Evolutionary conservation across 2,888 invertebrate genomes (phyloP), one percentile per base, ranked within the genome.

Genomic region (Lysandra bellargus): DNA sequence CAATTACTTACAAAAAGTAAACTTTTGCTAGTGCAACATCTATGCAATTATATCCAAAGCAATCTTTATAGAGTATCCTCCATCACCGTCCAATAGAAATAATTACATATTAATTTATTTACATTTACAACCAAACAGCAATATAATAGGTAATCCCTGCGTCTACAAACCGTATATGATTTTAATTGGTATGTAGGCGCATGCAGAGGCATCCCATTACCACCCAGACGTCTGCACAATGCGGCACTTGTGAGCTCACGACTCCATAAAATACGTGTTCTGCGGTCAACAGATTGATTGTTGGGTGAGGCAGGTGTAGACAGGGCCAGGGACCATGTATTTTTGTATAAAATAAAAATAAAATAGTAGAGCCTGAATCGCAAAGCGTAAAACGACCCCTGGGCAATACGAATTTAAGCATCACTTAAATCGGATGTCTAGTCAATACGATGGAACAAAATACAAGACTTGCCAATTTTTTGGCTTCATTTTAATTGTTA

Each of bases 211-310:
- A 79, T 80, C 79, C 81, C 79, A 80, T 82, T 80, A 82, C 60
- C 81, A 81, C 81, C 81, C 81, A 81, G 80, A 80, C 81, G 81
- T 83, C 79, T 82, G 81, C 82, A 90, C 88, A 88, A 90, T 88
- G 86, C 86, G 78, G 81, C 91, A 88, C 92, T 92, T 85, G 89
- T 88, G 85, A 86, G 84, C 83, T 85, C 88, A 88, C 83, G 83
- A 85, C 86, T 85, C 87, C 88, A 88, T 89, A 86, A 87, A 89
- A 91, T 91, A 90, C 88, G 86, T 90, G 91, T 89, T 86, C 88
- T 86, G 89, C 84, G 90, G 91, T 89, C 90, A 91, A 88, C 87
- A 87, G 87, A 88, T 88, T 88, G 86, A 83, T 85, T 87, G 80
- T 85, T 85, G 85, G 83, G 79, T 77, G 81, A n/a, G 2, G 4